phyloP scores from a whole-genome alignment of 2,797 vertebrate genomes.

The Siniperca undulata region DNA sequence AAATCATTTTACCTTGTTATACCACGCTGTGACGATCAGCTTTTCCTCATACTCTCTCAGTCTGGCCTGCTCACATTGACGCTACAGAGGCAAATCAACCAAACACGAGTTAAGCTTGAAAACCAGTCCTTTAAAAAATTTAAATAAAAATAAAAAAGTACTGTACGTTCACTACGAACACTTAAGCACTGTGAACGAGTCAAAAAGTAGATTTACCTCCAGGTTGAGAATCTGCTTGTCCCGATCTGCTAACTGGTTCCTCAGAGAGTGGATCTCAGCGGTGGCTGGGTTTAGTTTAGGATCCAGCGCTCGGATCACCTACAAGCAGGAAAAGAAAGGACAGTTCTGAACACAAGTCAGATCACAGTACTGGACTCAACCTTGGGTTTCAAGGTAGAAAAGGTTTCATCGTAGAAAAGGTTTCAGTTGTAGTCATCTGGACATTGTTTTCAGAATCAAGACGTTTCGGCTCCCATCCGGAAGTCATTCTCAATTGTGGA shows the following conservation, averaged over 20 bases:
- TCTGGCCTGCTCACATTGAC: slow-evolving; percentile 93
- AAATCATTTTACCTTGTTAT: slow-evolving; percentile 91
- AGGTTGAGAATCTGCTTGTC: slow-evolving; percentile 92
- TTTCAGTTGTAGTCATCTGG: too few relatives aligned
- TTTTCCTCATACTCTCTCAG: slow-evolving; percentile 96
- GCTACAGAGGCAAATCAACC: slow-evolving; percentile 77
- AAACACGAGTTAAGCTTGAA: background rate
- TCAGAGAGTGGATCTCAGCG: slow-evolving; percentile 95
- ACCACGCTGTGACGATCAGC: slow-evolving; percentile 97
- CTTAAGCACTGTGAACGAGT: background rate
- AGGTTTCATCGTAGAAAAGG: too few relatives aligned
- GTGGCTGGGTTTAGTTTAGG: slow-evolving; percentile 97
- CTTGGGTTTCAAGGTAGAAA: background rate
- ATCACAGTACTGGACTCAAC: background rate
- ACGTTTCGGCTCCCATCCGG: too few relatives aligned
- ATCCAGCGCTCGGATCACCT: slow-evolving; percentile 98
- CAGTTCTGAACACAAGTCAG: background rate
- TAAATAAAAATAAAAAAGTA: background rate
- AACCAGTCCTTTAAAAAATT: background rate
- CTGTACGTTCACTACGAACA: background rate
- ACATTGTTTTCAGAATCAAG: too few relatives aligned
- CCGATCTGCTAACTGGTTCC: slow-evolving; percentile 90
- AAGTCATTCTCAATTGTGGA: too few relatives aligned
- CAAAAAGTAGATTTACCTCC: slow-evolving; percentile 86
- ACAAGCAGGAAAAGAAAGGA: slow-evolving; percentile 9